Conservation (phyloP, 2,797 vertebrate species). For the Molossus alvarezi region DNA sequence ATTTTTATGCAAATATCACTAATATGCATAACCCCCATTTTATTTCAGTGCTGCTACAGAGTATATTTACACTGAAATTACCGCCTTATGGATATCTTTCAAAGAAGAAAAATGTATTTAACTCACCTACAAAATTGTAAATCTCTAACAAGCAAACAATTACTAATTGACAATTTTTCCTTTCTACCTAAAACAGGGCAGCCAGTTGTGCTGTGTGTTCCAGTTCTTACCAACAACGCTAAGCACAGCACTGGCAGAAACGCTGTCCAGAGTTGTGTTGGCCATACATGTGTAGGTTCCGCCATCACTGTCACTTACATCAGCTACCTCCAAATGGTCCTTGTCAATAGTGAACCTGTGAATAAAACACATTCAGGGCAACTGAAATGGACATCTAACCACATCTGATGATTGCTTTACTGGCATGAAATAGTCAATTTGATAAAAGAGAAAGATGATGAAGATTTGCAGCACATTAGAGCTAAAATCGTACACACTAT, state of each 20-base stretch:
- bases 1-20: conserved; percentile 45
- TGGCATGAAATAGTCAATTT: background rate
- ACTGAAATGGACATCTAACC: background rate
- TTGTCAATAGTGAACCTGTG: conserved; percentile 93
- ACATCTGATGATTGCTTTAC: background rate
- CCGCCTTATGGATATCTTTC: background rate
- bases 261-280: conserved; percentile 97
- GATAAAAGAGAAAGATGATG: background rate
- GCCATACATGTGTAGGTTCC: conserved; percentile 96
- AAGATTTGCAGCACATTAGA: background rate
- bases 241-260: conserved; percentile 96
- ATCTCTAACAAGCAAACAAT: conserved; percentile 24
- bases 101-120: conserved; percentile 28
- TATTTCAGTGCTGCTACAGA: background rate
- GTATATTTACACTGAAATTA: background rate
- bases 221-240: conserved; percentile 96
- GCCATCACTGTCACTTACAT: conserved; percentile 95
- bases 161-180: background rate
- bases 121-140: background rate
- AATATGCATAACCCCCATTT: background rate
- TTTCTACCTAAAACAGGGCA: background rate
- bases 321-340: conserved; percentile 94
- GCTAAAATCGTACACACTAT: background rate
- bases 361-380: conserved; percentile 80
- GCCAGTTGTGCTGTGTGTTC: background rate